Evolutionary conservation across 2,113 vertebrate species (phyloP), one percentile per base, ranked within the genome.

Genomic region (Dendrocopos noguchii): DNA sequence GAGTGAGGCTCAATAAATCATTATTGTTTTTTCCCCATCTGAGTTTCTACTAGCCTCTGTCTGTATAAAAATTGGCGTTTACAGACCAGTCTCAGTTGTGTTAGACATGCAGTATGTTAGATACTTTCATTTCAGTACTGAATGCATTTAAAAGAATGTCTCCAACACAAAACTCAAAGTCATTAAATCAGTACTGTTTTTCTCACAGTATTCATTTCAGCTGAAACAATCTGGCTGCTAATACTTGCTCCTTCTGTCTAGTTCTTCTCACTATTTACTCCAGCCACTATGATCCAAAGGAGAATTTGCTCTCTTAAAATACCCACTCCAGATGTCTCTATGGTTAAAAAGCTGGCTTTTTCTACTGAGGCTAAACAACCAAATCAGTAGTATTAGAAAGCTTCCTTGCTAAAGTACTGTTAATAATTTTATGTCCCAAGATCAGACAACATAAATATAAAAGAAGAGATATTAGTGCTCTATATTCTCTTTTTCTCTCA

Each of bases 301-400:
- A 92, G 44, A 95, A 84, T 0, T 56, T 8, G 29, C 27, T 89
- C 76, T 91, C 72, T 83, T 92, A 84, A 94, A 95, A 95, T 60
- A 85, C 4, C 15, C 10, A 59, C 25, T 50, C 84, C 79, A 92
- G 75, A 92, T 66, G 59, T 81, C 29, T 85, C 34, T 66, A 25
- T 3, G 8, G 34, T 76, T 47, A 87, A 92, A 93, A 91, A 79
- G 18, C 8, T 7, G 6, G 6, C 27, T 91, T 87, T 82, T 73
- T 15, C 80, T 6, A 63, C 55, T 70, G 21, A 85, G 70, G 59
- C 17, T 85, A 87, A 87, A 80, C 39, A 94, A 79, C 15, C 27
- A 80, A 84, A 80, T 84, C 76, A 84, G 39, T 84, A 81, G 21
- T 33, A 84, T 44, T 59, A 87, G 39, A 76, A 89, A 82, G 61